phyloP scores from a whole-genome alignment of 1,140 invertebrate species.

The Oncopeltus fasciatus region DNA sequence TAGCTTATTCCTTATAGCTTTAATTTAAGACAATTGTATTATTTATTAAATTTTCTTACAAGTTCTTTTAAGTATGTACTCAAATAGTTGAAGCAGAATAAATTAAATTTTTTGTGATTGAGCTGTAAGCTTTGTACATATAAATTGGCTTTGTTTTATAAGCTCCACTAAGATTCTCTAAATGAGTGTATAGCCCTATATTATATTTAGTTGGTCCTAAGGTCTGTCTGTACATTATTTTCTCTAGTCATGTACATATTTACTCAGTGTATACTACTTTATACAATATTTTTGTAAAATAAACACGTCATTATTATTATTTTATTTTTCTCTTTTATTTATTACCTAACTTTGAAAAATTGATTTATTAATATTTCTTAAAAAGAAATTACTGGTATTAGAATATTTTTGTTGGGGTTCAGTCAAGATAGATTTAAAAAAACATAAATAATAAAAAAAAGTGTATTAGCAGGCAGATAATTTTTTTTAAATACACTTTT shows the following conservation, averaged over 20 bases:
- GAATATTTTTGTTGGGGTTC: too few relatives aligned
- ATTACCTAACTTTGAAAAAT: neutral
- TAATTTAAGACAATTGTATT: neutral
- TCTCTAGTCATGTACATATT: slow-evolving; percentile 10
- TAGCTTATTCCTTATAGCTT: too few relatives aligned
- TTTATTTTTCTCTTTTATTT: neutral
- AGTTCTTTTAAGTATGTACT: neutral
- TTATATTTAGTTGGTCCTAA: slow-evolving; percentile 4
- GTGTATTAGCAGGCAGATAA: too few relatives aligned
- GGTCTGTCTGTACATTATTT: slow-evolving; percentile 1
- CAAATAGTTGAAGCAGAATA: neutral
- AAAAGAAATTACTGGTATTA: too few relatives aligned
- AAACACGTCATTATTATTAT: neutral
- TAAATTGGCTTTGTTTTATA: neutral
- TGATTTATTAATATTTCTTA: too few relatives aligned
- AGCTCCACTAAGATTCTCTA: neutral
- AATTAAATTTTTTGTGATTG: neutral
- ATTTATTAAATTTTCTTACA: neutral
- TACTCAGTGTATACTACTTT: slow-evolving; percentile 1
- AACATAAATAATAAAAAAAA: too few relatives aligned
- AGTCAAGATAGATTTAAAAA: too few relatives aligned
- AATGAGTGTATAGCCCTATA: neutral
- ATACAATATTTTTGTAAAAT: slow-evolving; percentile 9
- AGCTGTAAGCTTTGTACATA: neutral
- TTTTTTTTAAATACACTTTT: too few relatives aligned